Base-by-base conservation (phyloP, 1,140 invertebrate genomes). In the Drosophila serrata region DNA sequence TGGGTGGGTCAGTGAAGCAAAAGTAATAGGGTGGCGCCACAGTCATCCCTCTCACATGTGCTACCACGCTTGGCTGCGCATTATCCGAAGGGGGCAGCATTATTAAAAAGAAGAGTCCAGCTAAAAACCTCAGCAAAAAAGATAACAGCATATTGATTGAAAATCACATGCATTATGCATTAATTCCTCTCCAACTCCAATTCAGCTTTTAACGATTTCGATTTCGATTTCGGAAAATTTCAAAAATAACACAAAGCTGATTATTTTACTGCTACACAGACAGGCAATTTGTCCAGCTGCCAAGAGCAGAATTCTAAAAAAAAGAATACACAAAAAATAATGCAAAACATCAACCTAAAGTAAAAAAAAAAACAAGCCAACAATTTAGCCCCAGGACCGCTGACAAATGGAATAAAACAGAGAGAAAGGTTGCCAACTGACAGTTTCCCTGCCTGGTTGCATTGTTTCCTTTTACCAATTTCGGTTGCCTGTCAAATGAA, bases 121-220 rank as follows among this genome's bases (percentile, higher is more conserved):
- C 19, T 29, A 56, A 75, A 62, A 75, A 69, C 24, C 43, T 40
- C 49, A 51, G 56, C 40, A 60, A 57, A 65, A 75, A 68, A 68
- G 55, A 69, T 46, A 63, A 29, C 37, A 56, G 42, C 39, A 53
- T 68, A 80, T 62, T 72, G 63, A 51, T 77, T 55, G 49, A 58
- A 57, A 40, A 55, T 37, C 55, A 61, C 67, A 84, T 87, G 57
- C 85, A 87, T 87, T 57, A 90, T 87, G 73, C 81, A 87, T 90
- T 78, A 65, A 48, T 40, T 46, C 51, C 19, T 11, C 12, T 37
- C 24, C 29, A 8, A 22, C 51, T 33, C 7, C 9, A 57, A 33
- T 22, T 37, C 29, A 31, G 35, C 51, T 31, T 22, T 46, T 13
- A 46, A 15, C 17, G 37, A 51, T 55, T 43, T 76, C n/a, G 49